Conservation (phyloP, 2,888 invertebrate species). For the Octonoba sinensis region DNA sequence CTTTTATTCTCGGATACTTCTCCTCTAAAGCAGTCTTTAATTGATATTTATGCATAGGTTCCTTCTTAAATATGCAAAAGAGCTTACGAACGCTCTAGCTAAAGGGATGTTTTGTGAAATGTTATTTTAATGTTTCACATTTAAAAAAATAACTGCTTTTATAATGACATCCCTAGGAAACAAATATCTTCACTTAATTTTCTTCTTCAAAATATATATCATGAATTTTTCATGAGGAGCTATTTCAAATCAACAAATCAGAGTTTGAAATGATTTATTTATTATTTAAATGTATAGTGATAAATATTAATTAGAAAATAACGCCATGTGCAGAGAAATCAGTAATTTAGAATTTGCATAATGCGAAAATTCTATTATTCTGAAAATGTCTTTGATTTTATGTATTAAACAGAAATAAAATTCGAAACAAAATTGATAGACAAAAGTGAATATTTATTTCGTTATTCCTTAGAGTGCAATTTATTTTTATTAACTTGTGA, state of each 20-base stretch:
- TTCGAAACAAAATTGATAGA: neutral
- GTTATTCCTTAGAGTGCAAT: slow-evolving; percentile 7
- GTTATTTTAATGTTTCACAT: too few species aligned
- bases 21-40: slow-evolving; percentile 17
- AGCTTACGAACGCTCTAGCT: slow-evolving; percentile 8
- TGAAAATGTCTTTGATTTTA: too few species aligned
- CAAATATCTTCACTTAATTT: slow-evolving; percentile 44
- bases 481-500: too few species aligned
- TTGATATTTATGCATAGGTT: slow-evolving; percentile 61
- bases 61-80: slow-evolving; percentile 8
- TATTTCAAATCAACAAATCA: slow-evolving; percentile 52
- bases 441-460: slow-evolving; percentile 19
- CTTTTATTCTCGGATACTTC: slow-evolving; percentile 21
- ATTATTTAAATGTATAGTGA: slow-evolving; percentile 52
- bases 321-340: slow-evolving; percentile 16
- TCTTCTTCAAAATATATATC: slow-evolving; percentile 15
- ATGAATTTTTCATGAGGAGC: slow-evolving; percentile 23
- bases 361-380: too few species aligned
- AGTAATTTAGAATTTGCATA: too few species aligned
- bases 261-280: slow-evolving; percentile 44
- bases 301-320: slow-evolving; percentile 59
- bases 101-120: too few species aligned
- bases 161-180: neutral
- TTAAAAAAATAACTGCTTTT: too few species aligned
- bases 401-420: too few species aligned